A percentile compares a stretch with the other conserved stretches of the same genome.
phyloP scores from a whole-genome alignment of 2,888 invertebrate genomes.

The Onthophagus sagittarius region DNA sequence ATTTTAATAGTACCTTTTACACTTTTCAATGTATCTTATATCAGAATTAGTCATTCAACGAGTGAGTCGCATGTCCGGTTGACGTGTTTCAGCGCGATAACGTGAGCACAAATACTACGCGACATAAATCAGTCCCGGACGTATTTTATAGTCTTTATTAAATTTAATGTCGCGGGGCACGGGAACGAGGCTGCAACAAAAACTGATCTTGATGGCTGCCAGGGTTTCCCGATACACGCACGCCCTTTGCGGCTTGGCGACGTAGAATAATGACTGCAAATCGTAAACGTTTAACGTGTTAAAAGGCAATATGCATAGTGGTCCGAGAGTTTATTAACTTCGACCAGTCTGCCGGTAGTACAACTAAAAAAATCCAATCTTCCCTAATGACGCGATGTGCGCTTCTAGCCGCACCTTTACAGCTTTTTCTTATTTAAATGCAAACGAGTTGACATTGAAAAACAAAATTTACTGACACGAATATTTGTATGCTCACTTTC shows the following conservation, averaged over 20 bases:
- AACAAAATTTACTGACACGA: not conserved
- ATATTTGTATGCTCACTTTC: too few relatives aligned
- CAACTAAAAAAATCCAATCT: not conserved
- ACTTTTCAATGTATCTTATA: too few relatives aligned
- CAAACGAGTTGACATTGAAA: not conserved
- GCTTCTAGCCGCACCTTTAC: not conserved
- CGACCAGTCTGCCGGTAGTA: not conserved
- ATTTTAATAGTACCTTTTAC: too few relatives aligned
- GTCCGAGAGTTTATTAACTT: not conserved
- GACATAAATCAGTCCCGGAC: constrained; percentile 7
- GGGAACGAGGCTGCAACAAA: constrained; percentile 3
- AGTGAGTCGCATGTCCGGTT: constrained; percentile 4
- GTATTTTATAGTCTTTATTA: constrained; percentile 12
- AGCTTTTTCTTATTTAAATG: not conserved
- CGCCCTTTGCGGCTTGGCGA: not conserved
- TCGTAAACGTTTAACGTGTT: not conserved
- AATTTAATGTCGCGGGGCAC: constrained; percentile 8
- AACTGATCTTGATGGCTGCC: constrained; percentile 7
- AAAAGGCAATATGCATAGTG: not conserved
- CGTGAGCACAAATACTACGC: constrained; percentile 10
- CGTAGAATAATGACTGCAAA: not conserved
- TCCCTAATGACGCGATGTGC: not conserved
- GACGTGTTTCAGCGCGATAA: constrained; percentile 5
- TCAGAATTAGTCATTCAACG: not conserved
- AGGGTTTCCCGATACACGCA: not conserved